phyloP scores from a whole-genome alignment of 2,888 invertebrate genomes.

The Clepsis dumicolana region DNA sequence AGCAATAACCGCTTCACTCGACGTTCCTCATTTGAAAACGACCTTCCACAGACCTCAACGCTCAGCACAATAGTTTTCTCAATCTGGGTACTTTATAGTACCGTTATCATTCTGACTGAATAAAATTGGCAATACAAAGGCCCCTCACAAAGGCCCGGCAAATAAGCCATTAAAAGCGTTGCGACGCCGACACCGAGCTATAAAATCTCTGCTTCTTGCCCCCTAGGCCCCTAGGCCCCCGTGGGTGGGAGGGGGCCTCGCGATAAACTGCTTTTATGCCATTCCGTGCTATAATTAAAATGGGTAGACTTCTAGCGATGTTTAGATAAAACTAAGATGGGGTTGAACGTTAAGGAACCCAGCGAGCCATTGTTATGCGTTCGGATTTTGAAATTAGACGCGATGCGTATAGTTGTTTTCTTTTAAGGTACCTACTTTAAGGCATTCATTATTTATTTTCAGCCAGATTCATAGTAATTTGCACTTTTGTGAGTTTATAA shows the following conservation, averaged over 20 bases:
- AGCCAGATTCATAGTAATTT: no score
- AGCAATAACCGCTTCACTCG: not conserved
- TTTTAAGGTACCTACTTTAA: not conserved
- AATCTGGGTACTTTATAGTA: constrained; percentile 52
- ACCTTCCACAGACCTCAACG: not conserved
- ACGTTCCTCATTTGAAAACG: constrained; percentile 8
- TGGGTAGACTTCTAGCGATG: constrained; percentile 72
- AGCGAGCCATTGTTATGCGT: constrained; percentile 49
- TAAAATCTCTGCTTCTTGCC: constrained; percentile 86
- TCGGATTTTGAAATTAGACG: constrained; percentile 1
- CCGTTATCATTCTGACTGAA: constrained; percentile 72
- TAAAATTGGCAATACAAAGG: constrained; percentile 80
- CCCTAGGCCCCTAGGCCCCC: constrained; percentile 57
- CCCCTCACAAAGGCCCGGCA: constrained; percentile 78
- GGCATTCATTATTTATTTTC: not conserved
- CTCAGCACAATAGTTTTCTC: constrained; percentile 37
- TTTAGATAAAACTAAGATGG: constrained; percentile 43
- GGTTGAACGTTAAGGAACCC: constrained; percentile 64
- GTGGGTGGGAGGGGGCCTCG: constrained; percentile 50
- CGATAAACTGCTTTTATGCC: constrained; percentile 83
- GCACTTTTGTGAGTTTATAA: no score
- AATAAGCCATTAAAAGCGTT: constrained; percentile 86
- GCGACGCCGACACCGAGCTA: constrained; percentile 74
- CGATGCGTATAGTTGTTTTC: not conserved
- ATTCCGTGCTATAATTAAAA: constrained; percentile 83